These are phyloP conservation scores for Phrynosoma platyrhinos DNA, from an alignment of 2,113 vertebrate species.

Conservation along the genomic window DNA sequence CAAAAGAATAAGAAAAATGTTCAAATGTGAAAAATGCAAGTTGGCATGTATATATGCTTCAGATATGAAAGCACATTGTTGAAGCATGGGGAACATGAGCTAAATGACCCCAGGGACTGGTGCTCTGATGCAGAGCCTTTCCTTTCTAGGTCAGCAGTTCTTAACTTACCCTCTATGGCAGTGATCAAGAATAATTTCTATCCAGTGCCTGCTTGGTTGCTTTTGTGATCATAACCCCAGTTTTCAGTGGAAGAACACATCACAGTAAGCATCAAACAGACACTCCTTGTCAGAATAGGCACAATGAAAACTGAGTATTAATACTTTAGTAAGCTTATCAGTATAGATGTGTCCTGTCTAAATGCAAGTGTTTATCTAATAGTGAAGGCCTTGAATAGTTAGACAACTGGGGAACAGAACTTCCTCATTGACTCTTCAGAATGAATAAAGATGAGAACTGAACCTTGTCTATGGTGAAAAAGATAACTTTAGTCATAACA, in stretches of 20 bases:
- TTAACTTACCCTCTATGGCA: neutral
- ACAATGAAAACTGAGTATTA: neutral
- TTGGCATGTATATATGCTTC: constrained; percentile 38
- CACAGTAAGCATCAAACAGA: fast-evolving
- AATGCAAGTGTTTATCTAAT: neutral
- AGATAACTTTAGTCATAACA: neutral
- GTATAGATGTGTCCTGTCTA: no score
- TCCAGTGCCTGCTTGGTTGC: fast-evolving
- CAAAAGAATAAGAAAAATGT: constrained; percentile 48
- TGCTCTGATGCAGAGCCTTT: neutral
- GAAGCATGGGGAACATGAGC: neutral
- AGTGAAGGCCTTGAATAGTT: neutral
- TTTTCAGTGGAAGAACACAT: neutral
- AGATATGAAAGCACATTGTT: neutral
- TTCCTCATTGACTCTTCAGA: neutral
- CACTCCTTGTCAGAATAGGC: neutral
- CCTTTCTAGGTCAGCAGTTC: constrained; percentile 11
- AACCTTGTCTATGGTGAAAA: neutral
- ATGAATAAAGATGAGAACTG: neutral
- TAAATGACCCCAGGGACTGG: fast-evolving
- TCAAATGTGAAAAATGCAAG: constrained; percentile 63
- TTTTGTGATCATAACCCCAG: fast-evolving
- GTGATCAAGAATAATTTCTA: neutral
- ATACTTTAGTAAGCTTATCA: neutral
- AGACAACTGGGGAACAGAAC: neutral